phyloP scores from a whole-genome alignment of 2,888 invertebrate genomes.

The Leucophora obtusa region DNA sequence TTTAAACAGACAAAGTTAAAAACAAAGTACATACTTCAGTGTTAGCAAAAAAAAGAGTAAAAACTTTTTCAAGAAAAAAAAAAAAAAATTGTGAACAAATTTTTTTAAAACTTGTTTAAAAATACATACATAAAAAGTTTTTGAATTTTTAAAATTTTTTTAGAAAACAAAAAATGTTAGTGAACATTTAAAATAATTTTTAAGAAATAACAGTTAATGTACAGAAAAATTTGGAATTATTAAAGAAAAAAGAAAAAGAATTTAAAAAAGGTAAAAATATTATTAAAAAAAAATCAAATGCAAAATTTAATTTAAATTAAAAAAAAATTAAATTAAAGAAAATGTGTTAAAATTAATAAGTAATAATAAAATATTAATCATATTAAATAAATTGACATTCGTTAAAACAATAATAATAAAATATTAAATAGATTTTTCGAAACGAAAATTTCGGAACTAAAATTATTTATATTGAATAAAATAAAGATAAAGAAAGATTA shows the following conservation, averaged over 20 bases:
- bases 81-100: conserved; percentile 15
- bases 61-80: conserved; percentile 42
- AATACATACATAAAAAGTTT: conserved; percentile 6
- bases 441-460: too few relatives aligned
- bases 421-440: too few relatives aligned
- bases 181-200: background rate
- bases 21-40: conserved; percentile 52
- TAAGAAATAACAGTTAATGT: background rate
- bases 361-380: background rate
- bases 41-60: conserved; percentile 37
- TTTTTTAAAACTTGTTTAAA: background rate
- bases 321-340: too few relatives aligned
- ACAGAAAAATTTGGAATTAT: background rate
- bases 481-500: too few relatives aligned
- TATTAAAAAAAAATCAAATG: background rate
- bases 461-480: too few relatives aligned
- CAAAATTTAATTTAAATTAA: background rate
- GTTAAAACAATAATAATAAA: too few relatives aligned
- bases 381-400: too few relatives aligned
- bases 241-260: too few relatives aligned
- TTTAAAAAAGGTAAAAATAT: background rate
- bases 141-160: background rate
- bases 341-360: background rate
- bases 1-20: conserved; percentile 61
- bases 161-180: background rate